phyloP scores from a whole-genome alignment of 2,113 vertebrate species.

The Semicossyphus pulcher region DNA sequence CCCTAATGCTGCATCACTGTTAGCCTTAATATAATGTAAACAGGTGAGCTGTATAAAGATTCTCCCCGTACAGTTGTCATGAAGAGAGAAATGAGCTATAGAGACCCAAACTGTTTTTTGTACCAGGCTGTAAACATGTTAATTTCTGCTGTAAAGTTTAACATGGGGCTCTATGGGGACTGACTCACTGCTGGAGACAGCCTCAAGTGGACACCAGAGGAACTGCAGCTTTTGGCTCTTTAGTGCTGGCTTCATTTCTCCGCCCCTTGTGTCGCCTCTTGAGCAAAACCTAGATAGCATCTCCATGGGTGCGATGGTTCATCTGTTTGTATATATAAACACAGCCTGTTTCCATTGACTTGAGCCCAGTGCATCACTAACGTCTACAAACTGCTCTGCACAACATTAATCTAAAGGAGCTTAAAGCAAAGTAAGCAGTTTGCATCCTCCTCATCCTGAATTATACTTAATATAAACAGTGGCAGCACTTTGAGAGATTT shows the following conservation, averaged over 20 bases:
- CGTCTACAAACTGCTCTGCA: slow-evolving; percentile 57
- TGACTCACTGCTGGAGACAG: background rate
- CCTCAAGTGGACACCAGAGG: background rate
- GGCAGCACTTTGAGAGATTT: slow-evolving; percentile 57
- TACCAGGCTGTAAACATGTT: no score
- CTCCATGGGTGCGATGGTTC: slow-evolving; percentile 38
- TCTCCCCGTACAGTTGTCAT: no score
- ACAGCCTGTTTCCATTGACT: slow-evolving; percentile 42
- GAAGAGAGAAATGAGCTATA: no score
- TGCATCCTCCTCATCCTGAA: slow-evolving; percentile 43
- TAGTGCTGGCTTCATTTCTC: background rate
- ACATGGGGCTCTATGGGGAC: background rate
- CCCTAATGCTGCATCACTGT: no score
- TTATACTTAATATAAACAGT: slow-evolving; percentile 49
- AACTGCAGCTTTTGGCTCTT: background rate
- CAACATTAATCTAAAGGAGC: slow-evolving; percentile 61
- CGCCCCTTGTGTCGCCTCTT: background rate
- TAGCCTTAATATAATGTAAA: no score
- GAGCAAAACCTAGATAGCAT: slow-evolving; percentile 25
- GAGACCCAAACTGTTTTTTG: no score
- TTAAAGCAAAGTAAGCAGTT: slow-evolving; percentile 63
- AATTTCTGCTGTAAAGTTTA: no score
- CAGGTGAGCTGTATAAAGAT: no score
- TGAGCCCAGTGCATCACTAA: slow-evolving; percentile 55
- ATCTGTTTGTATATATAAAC: slow-evolving; percentile 51